phyloP scores from a whole-genome alignment of 2,797 vertebrate species.

The Setipinna tenuifilis region DNA sequence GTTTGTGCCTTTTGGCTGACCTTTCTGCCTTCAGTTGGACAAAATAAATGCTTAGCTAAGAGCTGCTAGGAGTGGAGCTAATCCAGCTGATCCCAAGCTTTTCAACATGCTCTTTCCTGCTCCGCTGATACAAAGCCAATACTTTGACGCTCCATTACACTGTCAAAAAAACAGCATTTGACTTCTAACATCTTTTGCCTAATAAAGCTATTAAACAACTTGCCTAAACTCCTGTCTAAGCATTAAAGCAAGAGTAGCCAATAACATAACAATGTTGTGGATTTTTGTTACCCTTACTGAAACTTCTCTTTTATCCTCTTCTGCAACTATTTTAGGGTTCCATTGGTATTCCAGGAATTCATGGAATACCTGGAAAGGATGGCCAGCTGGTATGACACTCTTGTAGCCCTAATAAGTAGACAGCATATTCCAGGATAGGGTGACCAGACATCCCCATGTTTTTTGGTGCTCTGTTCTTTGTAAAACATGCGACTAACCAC shows the following conservation, averaged over 20 bases:
- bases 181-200: not conserved
- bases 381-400: constrained; percentile 81
- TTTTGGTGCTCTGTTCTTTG: no score
- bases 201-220: not conserved
- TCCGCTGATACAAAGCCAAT: not conserved
- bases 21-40: not conserved
- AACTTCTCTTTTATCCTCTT: not conserved
- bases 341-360: constrained; percentile 79
- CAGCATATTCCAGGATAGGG: no score
- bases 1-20: not conserved
- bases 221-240: not conserved
- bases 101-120: not conserved
- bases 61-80: not conserved
- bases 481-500: no score
- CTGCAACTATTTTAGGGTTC: constrained; percentile 76
- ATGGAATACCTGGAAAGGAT: constrained; percentile 82
- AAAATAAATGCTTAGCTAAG: not conserved
- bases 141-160: not conserved
- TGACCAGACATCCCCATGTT: no score
- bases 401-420: not conserved
- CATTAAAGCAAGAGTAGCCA: not conserved
- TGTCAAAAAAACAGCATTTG: not conserved
- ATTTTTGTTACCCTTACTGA: constrained; percentile 3
- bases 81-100: not conserved
- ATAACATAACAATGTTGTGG: not conserved